phyloP scores from a whole-genome alignment of 2,797 vertebrate genomes.

The Pangasius mekongensis region DNA sequence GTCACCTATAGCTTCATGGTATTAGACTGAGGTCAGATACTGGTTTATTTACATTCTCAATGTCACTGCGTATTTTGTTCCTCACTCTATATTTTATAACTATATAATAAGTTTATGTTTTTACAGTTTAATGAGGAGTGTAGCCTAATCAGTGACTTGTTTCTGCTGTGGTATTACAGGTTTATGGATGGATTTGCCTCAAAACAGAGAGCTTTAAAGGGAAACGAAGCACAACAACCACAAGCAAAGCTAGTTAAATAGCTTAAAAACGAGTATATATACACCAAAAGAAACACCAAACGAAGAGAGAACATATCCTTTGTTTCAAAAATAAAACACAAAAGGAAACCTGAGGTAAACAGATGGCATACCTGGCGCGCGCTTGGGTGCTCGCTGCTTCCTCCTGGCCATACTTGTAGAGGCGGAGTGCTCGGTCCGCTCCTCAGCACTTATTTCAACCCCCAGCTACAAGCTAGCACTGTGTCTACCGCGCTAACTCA shows the following conservation, averaged over 20 bases:
- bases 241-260: not conserved
- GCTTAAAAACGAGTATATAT: too few species aligned
- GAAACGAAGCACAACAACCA: not conserved
- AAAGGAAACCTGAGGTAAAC: not conserved
- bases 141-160: not conserved
- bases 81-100: not conserved
- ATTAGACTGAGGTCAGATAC: not conserved
- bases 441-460: slow-evolving; percentile 8
- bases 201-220: not conserved
- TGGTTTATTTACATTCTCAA: not conserved
- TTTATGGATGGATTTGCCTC: not conserved
- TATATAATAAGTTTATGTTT: too few species aligned
- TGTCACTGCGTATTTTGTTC: not conserved
- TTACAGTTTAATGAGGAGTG: not conserved
- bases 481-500: not conserved
- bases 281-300: not conserved
- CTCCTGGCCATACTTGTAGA: slow-evolving; percentile 88
- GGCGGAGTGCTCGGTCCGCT: slow-evolving; percentile 1
- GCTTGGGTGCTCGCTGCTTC: slow-evolving; percentile 97
- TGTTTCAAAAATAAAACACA: not conserved
- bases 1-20: not conserved
- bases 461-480: not conserved
- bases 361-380: slow-evolving; percentile 89
- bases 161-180: not conserved
- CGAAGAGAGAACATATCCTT: not conserved